phyloP scores from a whole-genome alignment of 2,888 invertebrate genomes.

The Subacronicta megacephala region DNA sequence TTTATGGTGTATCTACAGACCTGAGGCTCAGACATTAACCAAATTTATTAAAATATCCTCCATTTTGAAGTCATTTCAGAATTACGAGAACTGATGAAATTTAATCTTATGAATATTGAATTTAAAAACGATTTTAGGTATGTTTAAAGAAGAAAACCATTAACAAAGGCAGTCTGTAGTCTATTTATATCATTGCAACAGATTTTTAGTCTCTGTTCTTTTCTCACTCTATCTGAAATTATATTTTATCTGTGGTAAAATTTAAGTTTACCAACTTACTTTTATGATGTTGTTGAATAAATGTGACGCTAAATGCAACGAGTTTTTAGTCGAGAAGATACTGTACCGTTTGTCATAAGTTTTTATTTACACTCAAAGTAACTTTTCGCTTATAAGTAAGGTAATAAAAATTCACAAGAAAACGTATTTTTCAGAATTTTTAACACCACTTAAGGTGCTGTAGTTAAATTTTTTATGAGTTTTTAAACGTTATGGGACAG shows the following conservation, averaged over 20 bases:
- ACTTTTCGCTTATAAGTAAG: constrained; percentile 47
- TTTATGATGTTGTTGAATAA: constrained; percentile 44
- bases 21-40: too few relatives aligned
- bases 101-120: too few relatives aligned
- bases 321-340: constrained; percentile 42
- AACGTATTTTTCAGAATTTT: constrained; percentile 30
- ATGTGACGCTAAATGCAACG: constrained; percentile 39
- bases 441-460: constrained; percentile 19
- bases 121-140: too few relatives aligned
- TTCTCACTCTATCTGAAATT: constrained; percentile 21
- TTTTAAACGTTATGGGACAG: constrained; percentile 34
- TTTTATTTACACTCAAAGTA: constrained; percentile 54
- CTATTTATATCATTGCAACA: too few relatives aligned
- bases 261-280: constrained; percentile 34
- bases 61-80: too few relatives aligned
- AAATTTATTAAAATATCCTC: too few relatives aligned
- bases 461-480: constrained; percentile 40
- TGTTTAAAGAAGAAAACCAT: too few relatives aligned
- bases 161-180: too few relatives aligned
- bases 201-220: background rate
- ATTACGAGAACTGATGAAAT: too few relatives aligned
- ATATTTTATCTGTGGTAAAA: constrained; percentile 24
- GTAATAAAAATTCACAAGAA: constrained; percentile 51
- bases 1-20: too few relatives aligned
- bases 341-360: constrained; percentile 49